Evolutionary conservation across 1,140 invertebrate genomes (phyloP).

Genomic region (Artemia franciscana): DNA sequence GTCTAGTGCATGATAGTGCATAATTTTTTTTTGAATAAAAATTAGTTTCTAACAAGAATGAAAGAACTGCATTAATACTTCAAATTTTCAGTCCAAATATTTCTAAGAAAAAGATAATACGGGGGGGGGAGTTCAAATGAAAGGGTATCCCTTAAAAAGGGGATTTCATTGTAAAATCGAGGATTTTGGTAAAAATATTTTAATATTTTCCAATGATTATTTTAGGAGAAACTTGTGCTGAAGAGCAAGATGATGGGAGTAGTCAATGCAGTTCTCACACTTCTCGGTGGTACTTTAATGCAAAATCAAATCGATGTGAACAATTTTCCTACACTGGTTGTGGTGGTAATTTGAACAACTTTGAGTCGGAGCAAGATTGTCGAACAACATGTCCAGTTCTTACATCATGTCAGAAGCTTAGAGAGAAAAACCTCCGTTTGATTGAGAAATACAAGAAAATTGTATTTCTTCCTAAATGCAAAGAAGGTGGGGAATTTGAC

Average conservation of each 20-base stretch:
- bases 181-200: no score
- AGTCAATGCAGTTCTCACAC: slow-evolving; percentile 23
- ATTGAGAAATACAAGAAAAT: slow-evolving; percentile 37
- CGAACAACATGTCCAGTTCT: slow-evolving; percentile 50
- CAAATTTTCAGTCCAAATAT: no score
- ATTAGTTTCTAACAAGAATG: no score
- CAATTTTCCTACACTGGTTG: slow-evolving; percentile 41
- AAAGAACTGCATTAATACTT: no score
- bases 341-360: slow-evolving; percentile 67
- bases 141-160: no score
- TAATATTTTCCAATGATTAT: slow-evolving; percentile 5
- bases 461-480: slow-evolving; percentile 41
- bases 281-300: slow-evolving; percentile 47
- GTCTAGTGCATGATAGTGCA: no score
- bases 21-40: no score
- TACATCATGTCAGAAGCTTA: slow-evolving; percentile 48
- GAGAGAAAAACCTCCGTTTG: slow-evolving; percentile 45
- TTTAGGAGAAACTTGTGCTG: slow-evolving; percentile 54
- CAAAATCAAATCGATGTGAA: slow-evolving; percentile 45
- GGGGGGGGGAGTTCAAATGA: no score
- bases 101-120: no score
- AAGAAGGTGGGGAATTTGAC: slow-evolving; percentile 45
- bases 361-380: slow-evolving; percentile 56
- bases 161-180: no score
- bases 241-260: no score